Evolutionary conservation across 23 tunicate genomes (phyloP).

Genomic region (Halocynthia aurantium): DNA sequence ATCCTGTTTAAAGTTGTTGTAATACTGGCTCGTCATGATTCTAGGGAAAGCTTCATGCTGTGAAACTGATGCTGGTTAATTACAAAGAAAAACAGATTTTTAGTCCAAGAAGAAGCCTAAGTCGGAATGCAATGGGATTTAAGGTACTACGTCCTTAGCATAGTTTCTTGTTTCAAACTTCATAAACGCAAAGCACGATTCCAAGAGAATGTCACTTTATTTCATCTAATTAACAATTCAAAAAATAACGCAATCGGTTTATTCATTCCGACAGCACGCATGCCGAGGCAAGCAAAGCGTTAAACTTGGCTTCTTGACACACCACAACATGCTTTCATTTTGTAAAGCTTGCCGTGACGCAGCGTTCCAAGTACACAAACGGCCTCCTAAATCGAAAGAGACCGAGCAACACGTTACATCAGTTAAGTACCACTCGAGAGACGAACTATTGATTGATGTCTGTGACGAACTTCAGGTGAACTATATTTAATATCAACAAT

Average conservation of each 20-base stretch:
- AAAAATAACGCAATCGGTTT: neutral
- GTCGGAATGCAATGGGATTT: conserved; percentile 19
- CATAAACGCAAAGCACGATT: too few relatives aligned
- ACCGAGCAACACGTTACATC: conserved; percentile 14
- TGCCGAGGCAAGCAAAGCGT: conserved; percentile 47
- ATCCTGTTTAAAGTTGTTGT: neutral
- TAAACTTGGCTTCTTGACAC: conserved; percentile 45
- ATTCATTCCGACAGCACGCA: conserved; percentile 53
- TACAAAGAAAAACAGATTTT: conserved; percentile 83
- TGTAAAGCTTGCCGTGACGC: conserved; percentile 16
- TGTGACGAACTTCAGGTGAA: conserved; percentile 64
- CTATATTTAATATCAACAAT: neutral
- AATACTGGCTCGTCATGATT: neutral
- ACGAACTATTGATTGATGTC: conserved; percentile 65
- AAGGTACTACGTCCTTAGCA: neutral
- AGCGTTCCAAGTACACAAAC: conserved; percentile 13
- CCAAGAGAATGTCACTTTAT: too few relatives aligned
- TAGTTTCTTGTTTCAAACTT: too few relatives aligned
- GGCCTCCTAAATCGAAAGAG: conserved; percentile 5
- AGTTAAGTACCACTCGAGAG: conserved; percentile 74
- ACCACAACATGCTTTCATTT: conserved; percentile 17
- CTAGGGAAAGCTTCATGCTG: conserved; percentile 48
- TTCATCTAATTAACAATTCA: too few relatives aligned
- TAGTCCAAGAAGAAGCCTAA: conserved; percentile 17
- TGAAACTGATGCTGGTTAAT: conserved; percentile 54